Base-by-base conservation (phyloP, 2,797 vertebrate genomes). In the Erpetoichthys calabaricus region DNA sequence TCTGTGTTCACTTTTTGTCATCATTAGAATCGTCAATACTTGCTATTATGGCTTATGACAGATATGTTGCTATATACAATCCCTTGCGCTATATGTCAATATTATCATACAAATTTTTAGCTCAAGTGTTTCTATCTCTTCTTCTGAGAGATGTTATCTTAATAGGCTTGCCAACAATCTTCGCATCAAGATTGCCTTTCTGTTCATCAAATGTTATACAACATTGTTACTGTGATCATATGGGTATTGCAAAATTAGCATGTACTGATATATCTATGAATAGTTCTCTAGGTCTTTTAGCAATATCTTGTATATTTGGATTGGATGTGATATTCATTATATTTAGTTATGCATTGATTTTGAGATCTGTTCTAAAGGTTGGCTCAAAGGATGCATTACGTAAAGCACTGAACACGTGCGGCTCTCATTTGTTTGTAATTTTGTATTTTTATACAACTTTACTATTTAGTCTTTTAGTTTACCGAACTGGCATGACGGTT, bases 1-100 rank as follows among this genome's bases (percentile, higher is more conserved):
- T 75, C 9, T 78, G 82, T 63, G 80, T 83, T 56, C 80, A 80
- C 42, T 63, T 64, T 3, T 69, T 79, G 56, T 80, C 80, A 45
- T 75, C 78, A 41, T 67, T 78, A 3, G 80, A 84, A 53, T 81
- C 79, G 8, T 78, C 75, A 0, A 75, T 81, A 63, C 73, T 81
- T 1, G 66, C 82, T 55, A 72, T 77, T 41, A 81, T 82, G 83
- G 79, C 80, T 4, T 79, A 80, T 0, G 69, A 74, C 52, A 60
- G 59, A 7, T 74, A 70, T 55, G 61, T 68, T 1, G 61, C 70
- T n/a, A 69, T 66, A 47, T 70, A 60, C 10, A 59, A 66, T 9
- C 68, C 63, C 7, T 54, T 54, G 8, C 10, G 53, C 7, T 54
- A 54, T 42, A 42, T 42, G 8, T 4, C 53, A 25, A 54, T 42